phyloP scores from a whole-genome alignment of 1,140 invertebrate species.

The Calliphora vicina region DNA sequence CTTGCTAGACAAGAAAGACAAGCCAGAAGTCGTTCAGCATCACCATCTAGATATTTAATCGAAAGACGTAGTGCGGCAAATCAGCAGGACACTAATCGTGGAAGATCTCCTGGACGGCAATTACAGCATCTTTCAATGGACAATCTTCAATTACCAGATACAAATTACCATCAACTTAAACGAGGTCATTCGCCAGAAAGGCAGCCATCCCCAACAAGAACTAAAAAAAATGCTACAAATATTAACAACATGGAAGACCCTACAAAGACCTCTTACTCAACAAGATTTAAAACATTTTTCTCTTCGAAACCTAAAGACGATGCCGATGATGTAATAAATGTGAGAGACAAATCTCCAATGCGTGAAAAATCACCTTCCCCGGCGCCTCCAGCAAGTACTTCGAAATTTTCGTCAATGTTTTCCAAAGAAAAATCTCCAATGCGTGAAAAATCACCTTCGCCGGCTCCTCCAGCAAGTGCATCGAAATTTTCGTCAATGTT shows the following conservation, averaged over 20 bases:
- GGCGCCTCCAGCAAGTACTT: not conserved
- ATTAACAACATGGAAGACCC: conserved; percentile 44
- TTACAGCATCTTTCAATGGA: not conserved
- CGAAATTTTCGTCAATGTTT: not conserved
- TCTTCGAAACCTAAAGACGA: conserved; percentile 39
- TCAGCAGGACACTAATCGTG: not conserved
- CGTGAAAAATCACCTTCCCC: conserved; percentile 46
- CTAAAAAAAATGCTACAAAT: not conserved
- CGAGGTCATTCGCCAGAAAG: conserved; percentile 55
- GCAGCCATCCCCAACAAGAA: conserved; percentile 47
- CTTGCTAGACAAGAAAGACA: not conserved
- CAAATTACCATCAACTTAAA: conserved; percentile 43
- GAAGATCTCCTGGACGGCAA: not conserved
- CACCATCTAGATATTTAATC: not conserved
- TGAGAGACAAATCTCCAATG: not conserved
- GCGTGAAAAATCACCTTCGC: conserved; percentile 53
- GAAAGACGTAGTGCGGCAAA: not conserved
- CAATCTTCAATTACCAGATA: conserved; percentile 8
- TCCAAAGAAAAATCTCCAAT: not conserved
- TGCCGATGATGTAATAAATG: not conserved
- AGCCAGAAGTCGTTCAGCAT: not conserved
- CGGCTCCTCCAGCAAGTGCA: conserved; percentile 8
- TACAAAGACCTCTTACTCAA: conserved; percentile 50
- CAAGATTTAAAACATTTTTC: conserved; percentile 57
- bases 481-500: not conserved